Evolutionary conservation across 2,113 vertebrate species (phyloP), one percentile per base, ranked within the genome.

Genomic region (Strix aluco): DNA sequence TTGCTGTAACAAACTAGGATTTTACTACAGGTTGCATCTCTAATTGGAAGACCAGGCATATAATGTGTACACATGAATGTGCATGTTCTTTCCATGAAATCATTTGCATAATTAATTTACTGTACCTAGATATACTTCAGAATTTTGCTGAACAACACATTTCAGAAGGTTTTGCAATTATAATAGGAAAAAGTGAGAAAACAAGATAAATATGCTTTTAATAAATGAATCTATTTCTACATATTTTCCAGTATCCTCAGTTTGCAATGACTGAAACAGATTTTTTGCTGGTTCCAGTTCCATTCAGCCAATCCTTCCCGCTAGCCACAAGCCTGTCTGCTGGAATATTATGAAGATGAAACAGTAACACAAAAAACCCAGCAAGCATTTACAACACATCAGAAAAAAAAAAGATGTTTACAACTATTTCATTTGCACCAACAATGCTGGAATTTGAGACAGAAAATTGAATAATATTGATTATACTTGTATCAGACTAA

Each of bases 261-360:
- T 67, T 38, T 92, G 58, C 59, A 95, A 95, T 80, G 74, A 81
- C 94, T 85, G 84, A 91, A 94, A 94, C 78, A 91, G 91, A 67
- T 79, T 83, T 88, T 86, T 88, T 5, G 2, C 47, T 67, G 20
- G 14, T 92, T 97, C 54, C 36, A 88, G 34, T 79, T 87, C 70
- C 55, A 61, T 67, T 69, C 77, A 93, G 69, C 26, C 61, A 55
- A 67, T 81, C n/a, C 18, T 62, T 88, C 22, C 10, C 44, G 38
- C 59, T 81, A 71, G 38, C 30, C 81, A 84, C 75, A 88, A 78
- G 59, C 14, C 57, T 69, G 49, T 75, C 49, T 82, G 63, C n/a
- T 81, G 81, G 54, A 95, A 63, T 26, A n/a, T 19, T 49, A 20
- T 7, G 22, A 86, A 61, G 47, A n/a, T 78, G 36, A 82, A 93